A percentile compares a stretch with the other conserved stretches of the same genome.
Evolutionary conservation across 2,888 invertebrate genomes (phyloP).

Genomic region (Leucophora obtusa): DNA sequence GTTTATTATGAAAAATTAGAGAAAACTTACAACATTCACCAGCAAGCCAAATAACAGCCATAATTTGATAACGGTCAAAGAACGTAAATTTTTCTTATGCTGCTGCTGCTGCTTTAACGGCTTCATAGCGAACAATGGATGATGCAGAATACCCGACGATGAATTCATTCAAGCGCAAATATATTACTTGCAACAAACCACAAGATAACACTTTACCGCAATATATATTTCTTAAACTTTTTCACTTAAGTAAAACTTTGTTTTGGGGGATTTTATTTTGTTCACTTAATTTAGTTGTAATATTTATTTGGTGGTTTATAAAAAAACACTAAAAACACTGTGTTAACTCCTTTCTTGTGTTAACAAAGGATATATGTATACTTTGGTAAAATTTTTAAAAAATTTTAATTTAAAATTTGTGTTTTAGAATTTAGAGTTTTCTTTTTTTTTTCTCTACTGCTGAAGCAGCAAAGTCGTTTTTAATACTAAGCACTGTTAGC

Average conservation of each 20-base stretch:
- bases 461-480: conserved; percentile 60
- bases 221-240: not conserved
- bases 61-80: conserved; percentile 65
- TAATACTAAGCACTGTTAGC: conserved; percentile 68
- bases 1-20: not conserved
- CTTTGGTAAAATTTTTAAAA: not conserved
- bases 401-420: not conserved
- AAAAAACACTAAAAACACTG: not conserved
- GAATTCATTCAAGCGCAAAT: conserved; percentile 1
- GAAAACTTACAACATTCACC: conserved; percentile 75
- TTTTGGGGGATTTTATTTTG: not conserved
- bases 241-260: not conserved
- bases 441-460: conserved; percentile 65
- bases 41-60: conserved; percentile 73
- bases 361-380: not conserved
- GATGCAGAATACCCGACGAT: conserved; percentile 20
- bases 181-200: not conserved
- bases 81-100: conserved; percentile 33
- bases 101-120: conserved; percentile 21
- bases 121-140: conserved; percentile 38
- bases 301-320: conserved; percentile 7
- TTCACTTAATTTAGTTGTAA: conserved; percentile 32
- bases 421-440: conserved; percentile 3
- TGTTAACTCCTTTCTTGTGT: not conserved
- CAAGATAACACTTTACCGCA: not conserved